Base-by-base conservation (phyloP, 2,113 vertebrate genomes). In the Chitala chitala region DNA sequence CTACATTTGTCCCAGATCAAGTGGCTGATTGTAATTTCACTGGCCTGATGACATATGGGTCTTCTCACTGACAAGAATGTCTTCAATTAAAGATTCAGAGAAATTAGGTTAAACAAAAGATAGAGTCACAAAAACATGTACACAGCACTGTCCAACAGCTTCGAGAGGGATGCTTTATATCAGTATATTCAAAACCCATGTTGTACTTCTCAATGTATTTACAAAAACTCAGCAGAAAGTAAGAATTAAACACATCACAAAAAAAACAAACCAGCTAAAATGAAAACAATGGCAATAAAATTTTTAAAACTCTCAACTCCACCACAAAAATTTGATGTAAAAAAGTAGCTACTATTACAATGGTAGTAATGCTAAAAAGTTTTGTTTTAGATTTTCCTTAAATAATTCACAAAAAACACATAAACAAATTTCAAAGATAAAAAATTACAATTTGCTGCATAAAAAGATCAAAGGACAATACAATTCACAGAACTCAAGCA, bases 281-380 rank as follows among this genome's bases (percentile, higher is more conserved):
- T 29, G 73, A 72, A 71, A 77, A 77, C 17, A 58, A 83, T 81
- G 82, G 84, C 80, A 87, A 87, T 73, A 82, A 69, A 81, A 81
- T 76, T 82, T 82, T 87, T 76, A 86, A 71, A 76, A 89, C 82
- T 74, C 73, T 86, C 78, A 85, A 71, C 77, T 82, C 81, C 72
- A 82, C 83, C 75, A 77, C 72, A 79, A 77, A 72, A 72, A 68
- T 74, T 86, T 83, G 78, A 82, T 75, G 80, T 78, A 76, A 77
- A 78, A 83, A 76, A 74, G 77, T 76, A 79, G 51, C 69, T 72
- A 51, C 80, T 81, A 73, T 80, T 80, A 75, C 76, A 78, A 76
- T 70, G 74, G 51, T 69, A 69, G 72, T 74, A 77, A 81, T 63
- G 76, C 77, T 69, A 48, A 69, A 78, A 80, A 81, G 46, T 61